Evolutionary conservation across 2,888 invertebrate genomes (phyloP).

Genomic region (Volucella bombylans): DNA sequence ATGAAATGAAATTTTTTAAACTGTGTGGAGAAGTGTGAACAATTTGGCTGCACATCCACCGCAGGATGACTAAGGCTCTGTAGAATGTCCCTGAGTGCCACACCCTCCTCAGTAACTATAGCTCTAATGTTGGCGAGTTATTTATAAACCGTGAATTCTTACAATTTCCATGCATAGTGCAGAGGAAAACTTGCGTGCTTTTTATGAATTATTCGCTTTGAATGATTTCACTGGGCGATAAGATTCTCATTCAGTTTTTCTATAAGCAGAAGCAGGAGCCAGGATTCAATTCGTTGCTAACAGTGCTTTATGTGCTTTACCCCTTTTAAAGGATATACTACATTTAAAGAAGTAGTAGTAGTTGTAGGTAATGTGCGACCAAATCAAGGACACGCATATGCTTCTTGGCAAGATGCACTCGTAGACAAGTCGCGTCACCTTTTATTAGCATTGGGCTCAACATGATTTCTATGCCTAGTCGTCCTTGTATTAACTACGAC

Average conservation of each 20-base stretch:
- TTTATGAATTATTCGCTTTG: conserved; percentile 40
- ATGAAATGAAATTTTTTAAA: conserved; percentile 11
- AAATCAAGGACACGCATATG: conserved; percentile 56
- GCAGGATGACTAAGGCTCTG: conserved; percentile 68
- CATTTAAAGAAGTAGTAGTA: conserved; percentile 18
- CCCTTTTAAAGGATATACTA: conserved; percentile 19
- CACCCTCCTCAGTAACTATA: conserved; percentile 44
- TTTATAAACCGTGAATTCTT: conserved; percentile 61
- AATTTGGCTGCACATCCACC: conserved; percentile 20
- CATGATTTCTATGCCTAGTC: background rate
- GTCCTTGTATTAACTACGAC: background rate
- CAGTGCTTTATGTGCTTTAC: background rate
- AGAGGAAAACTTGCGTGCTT: conserved; percentile 60
- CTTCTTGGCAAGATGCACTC: conserved; percentile 10
- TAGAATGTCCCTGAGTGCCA: conserved; percentile 58
- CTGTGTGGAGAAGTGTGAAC: background rate
- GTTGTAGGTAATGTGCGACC: too few species aligned
- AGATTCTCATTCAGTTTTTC: conserved; percentile 8
- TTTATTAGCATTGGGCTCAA: conserved; percentile 6
- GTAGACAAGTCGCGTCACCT: conserved; percentile 9
- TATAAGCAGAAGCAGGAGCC: background rate
- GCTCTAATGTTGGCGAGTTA: conserved; percentile 31
- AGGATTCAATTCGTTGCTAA: conserved; percentile 6
- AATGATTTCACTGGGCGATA: conserved; percentile 53
- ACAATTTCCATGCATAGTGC: conserved; percentile 34